Base-by-base conservation (phyloP, 2,797 vertebrate species). In the Notolepis coatsorum region DNA sequence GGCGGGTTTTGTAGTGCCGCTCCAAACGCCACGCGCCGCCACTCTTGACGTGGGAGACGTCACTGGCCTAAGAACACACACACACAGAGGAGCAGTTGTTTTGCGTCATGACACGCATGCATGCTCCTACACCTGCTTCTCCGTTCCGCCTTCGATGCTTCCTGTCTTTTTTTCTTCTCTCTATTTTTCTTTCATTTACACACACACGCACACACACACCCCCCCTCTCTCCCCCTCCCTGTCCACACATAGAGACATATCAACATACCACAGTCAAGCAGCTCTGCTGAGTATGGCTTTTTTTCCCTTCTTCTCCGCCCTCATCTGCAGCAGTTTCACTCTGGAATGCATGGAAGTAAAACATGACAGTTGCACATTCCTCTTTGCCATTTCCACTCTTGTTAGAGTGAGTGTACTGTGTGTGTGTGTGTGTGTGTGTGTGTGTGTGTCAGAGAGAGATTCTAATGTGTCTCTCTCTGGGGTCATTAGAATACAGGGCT, bases 331-430 rank as follows among this genome's bases (percentile, higher is more conserved):
- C 69, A 67, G 53, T 64, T 71, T 61, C 38, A 0, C 57, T 64
- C 27, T 49, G 68, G 67, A 80, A 73, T 71, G 59, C 41, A n/a
- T 24, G 17, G 49, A 69, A 73, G 74, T 61, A 48, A 82, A 77
- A 77, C 74, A 75, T 81, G 81, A 84, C 75, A 57, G 58, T 73
- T 50, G 59, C 57, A 60, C 76, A 78, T 80, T 81, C 72, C 61
- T 59, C 28, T 51, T 18, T 62, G 28, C 42, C 43, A n/a, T 33
- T 68, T 61, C 56, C 48, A 43, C 64, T 57, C 33, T 0, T 23
- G 63, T 64, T 47, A 63, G 52, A 71, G 56, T 70, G 20, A 15
- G 51, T 30, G 20, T 45, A 27, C 21, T 15, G 10, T 25, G 31
- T 33, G 53, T 15, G 9, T 30, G 3, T 30, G 35, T 15, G 31